Base-by-base conservation (phyloP, 2,113 vertebrate species). In the Meles meles region DNA sequence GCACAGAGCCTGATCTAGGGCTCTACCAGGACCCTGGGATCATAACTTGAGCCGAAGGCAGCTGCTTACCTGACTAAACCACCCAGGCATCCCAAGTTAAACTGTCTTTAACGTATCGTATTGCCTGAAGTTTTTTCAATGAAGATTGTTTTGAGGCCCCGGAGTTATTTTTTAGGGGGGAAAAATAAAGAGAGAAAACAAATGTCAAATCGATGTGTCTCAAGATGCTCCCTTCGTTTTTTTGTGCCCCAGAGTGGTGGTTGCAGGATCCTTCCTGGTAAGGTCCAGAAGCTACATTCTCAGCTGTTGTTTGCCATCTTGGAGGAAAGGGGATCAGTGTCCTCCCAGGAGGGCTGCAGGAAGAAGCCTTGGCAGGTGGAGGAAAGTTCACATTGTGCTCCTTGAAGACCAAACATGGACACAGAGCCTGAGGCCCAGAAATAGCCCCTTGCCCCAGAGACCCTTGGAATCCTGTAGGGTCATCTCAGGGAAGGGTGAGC, bases 401-500 rank as follows among this genome's bases (percentile, higher is more conserved):
- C 96, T 98, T 88, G 76, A 94, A 96, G 71, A 59, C 97, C 98
- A 98, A 98, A 98, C 89, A 97, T 98, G 97, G 98, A 44, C 94
- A 97, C 0, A 0, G 67, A 2, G 0, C 34, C 74, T 69, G 59
- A 21, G 61, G n/a, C 86, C 72, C 74, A 81, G 86, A 97, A 97
- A 96, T 96, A 97, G 85, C 77, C 72, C 44, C 84, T 90, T 14
- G 17, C 76, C 20, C 89, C 72, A 83, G 96, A 93, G 95, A 93
- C 76, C 85, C 92, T 88, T 97, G 96, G 92, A 96, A 96, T 97
- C 65, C 77, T 88, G 49, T 57, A 72, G 77, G 89, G 92, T 97
- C 92, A 93, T 67, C 57, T 52, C 57, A 52, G 72, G 87, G 37
- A 95, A 52, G 44, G 37, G 81, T 80, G 29, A 74, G 25, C 21